Base-by-base conservation (phyloP, 64 coral and sea anemone species). In the Astreopora myriophthalma region DNA sequence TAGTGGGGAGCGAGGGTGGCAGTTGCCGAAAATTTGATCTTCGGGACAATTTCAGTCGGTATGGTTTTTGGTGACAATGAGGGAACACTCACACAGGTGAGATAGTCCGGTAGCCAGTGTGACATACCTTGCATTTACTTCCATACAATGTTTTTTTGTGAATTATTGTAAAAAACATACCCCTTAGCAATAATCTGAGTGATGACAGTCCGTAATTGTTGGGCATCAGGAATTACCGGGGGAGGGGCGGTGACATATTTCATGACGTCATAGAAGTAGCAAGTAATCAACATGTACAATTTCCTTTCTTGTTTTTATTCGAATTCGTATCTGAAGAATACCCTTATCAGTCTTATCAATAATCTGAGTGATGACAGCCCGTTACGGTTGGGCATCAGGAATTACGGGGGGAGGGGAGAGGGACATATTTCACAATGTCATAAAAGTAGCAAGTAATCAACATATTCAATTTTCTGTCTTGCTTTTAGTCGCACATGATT, bases 141-240 rank as follows among this genome's bases (percentile, higher is more conserved):
- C 89, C 52, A 92, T 92, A 92, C 69, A 85, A 92, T 84, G 67
- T 92, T 92, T 92, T 85, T 85, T 92, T 40, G 68, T 85, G 79
- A 57, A 93, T 87, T 93, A 72, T 88, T 88, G 82, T 70, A 39
- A 79, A 94, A 84, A 70, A 94, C 71, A 76, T 76, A 12, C 8
- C 32, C 39, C 6, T 60, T 20, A 60, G 55, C 55, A 60, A 60
- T 20, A 60, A 60, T 60, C 55, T 60, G 55, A 60, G 55, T 60
- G 55, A 60, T 60, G 55, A 60, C 1, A 60, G 55, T 60, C 55
- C 55, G 55, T 13, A 17, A 60, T 20, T 60, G 19, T 60, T 60
- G 6, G 6, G 55, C 55, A 60, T 60, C 55, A 17, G 1, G 55
- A 60, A 60, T 60, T 60, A 60, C 55, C 3, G 55, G 55, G 52